Conservation (phyloP, 2,888 invertebrate species). For the Trypoxylon attenuatum region DNA sequence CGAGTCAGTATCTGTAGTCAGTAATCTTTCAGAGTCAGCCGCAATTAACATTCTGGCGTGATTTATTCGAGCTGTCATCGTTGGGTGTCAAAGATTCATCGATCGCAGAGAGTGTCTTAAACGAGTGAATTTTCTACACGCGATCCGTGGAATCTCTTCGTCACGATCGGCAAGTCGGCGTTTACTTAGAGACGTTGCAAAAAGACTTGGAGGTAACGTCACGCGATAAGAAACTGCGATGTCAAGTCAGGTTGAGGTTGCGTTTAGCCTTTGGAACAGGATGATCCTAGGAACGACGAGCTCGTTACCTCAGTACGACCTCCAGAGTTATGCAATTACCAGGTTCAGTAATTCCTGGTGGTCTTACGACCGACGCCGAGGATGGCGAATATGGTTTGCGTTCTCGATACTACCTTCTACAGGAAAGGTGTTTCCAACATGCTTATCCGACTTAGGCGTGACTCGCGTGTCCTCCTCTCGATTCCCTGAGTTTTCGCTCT, state of each 20-base stretch:
- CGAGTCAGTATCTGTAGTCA: too few species aligned
- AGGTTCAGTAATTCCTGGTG: constrained; percentile 33
- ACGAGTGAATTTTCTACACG: not conserved
- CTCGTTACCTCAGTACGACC: constrained; percentile 47
- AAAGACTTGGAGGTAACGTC: constrained; percentile 4
- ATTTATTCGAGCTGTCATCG: not conserved
- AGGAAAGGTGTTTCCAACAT: constrained; percentile 38
- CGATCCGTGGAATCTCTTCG: not conserved
- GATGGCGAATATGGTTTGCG: constrained; percentile 12
- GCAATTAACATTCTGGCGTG: not conserved
- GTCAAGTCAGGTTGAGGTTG: constrained; percentile 4
- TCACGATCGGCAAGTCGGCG: not conserved
- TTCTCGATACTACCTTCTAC: not conserved
- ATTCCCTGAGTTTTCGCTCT: too few species aligned
- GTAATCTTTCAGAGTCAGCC: not conserved
- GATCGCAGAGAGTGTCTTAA: not conserved
- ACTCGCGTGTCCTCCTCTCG: not conserved
- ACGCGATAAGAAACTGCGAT: constrained; percentile 15
- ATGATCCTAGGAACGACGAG: constrained; percentile 34
- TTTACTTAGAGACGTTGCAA: constrained; percentile 15
- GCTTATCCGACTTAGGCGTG: constrained; percentile 38
- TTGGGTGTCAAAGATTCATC: not conserved
- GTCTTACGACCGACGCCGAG: constrained; percentile 26
- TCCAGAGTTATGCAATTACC: constrained; percentile 53
- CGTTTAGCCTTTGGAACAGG: constrained; percentile 26